Conservation (phyloP, 2,113 vertebrate species). For the Labeo catla region DNA sequence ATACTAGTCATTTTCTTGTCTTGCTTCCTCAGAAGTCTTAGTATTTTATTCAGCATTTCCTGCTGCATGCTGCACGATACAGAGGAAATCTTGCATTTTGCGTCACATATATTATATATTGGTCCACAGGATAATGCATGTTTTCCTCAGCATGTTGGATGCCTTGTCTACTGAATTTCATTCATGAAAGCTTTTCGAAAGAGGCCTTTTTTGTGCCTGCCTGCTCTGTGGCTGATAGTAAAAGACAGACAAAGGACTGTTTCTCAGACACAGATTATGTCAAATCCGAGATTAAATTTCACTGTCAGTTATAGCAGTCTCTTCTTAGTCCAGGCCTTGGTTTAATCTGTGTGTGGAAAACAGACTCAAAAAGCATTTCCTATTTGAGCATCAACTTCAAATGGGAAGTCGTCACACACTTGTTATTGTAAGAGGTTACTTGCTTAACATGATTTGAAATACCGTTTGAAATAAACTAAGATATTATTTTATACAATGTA, state of each 20-base stretch:
- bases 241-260: not conserved
- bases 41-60: not conserved
- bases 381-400: not conserved
- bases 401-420: not conserved
- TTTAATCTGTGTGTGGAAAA: not conserved
- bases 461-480: not conserved
- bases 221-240: slow-evolving; percentile 19
- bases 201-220: slow-evolving; percentile 16
- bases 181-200: slow-evolving; percentile 5
- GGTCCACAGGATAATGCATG: not conserved
- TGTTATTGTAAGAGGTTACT: not conserved
- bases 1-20: no score
- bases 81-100: not conserved
- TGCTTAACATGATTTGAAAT: not conserved
- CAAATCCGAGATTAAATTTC: slow-evolving; percentile 20
- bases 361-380: not conserved
- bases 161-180: slow-evolving; percentile 7
- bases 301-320: not conserved
- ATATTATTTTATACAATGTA: not conserved
- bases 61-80: not conserved
- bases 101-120: not conserved
- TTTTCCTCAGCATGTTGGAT: not conserved
- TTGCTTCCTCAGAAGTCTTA: not conserved
- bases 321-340: not conserved
- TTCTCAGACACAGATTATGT: slow-evolving; percentile 20